A percentile compares a stretch with the other conserved stretches of the same genome.
Evolutionary conservation across 2,797 vertebrate species (phyloP).

Genomic region (Danio kyathit): DNA sequence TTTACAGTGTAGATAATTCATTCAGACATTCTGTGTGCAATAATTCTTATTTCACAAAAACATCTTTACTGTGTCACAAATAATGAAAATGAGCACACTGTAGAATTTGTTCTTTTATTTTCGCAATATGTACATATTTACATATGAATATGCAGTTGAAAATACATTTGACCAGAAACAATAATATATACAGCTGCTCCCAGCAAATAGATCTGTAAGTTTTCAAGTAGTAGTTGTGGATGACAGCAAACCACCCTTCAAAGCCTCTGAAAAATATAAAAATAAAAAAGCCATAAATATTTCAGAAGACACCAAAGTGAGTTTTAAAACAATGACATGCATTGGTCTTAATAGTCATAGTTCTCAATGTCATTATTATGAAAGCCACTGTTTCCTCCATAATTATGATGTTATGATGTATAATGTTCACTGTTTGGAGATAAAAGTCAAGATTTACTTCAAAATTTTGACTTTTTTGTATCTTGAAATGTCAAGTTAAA

Average conservation of each 20-base stretch:
- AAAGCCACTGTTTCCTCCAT: no score
- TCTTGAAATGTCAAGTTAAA: no score
- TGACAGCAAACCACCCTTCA: constrained; percentile 23
- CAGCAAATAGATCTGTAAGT: constrained; percentile 38
- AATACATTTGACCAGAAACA: constrained; percentile 38
- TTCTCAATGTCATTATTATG: no score
- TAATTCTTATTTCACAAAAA: no score
- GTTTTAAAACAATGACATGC: background rate
- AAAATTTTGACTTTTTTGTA: no score
- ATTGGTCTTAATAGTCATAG: background rate
- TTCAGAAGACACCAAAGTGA: constrained; percentile 8
- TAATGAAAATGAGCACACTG: background rate
- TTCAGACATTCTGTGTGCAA: no score
- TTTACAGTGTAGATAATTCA: no score
- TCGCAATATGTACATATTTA: constrained; percentile 57
- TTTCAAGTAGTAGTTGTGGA: constrained; percentile 55
- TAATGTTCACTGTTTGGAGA: no score
- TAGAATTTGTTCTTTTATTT: constrained; percentile 32
- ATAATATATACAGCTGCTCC: constrained; percentile 41
- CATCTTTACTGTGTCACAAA: background rate
- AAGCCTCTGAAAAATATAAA: constrained; percentile 53
- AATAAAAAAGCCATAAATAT: constrained; percentile 6
- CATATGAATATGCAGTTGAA: constrained; percentile 9
- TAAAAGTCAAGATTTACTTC: no score
- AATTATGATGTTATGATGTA: no score